These are phyloP conservation scores for Rhincodon typus DNA, from an alignment of 2,797 vertebrate genomes.

Conservation along the genomic window DNA sequence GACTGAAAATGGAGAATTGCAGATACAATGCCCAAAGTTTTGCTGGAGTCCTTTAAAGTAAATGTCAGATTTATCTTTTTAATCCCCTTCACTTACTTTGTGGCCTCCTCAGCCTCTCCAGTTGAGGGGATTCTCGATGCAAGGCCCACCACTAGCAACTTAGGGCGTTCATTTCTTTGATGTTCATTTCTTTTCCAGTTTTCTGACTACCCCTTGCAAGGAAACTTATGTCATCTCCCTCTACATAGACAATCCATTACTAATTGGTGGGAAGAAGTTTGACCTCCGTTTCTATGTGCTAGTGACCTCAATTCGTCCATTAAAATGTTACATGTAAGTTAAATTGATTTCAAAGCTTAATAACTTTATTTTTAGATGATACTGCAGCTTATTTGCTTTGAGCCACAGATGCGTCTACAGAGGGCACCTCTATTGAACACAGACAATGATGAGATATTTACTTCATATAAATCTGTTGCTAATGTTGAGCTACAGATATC, in stretches of 20 bases:
- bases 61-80: neutral
- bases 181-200: slow-evolving; percentile 56
- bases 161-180: neutral
- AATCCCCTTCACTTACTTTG: neutral
- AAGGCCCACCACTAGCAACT: neutral
- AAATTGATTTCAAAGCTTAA: neutral
- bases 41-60: neutral
- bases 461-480: neutral
- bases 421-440: neutral
- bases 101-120: no score
- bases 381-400: neutral
- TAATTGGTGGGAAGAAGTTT: slow-evolving; percentile 96
- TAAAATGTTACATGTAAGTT: slow-evolving; percentile 94
- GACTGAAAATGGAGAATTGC: neutral
- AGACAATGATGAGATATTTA: neutral
- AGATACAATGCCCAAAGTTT: neutral
- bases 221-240: slow-evolving; percentile 97
- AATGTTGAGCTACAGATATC: neutral
- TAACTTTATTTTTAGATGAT: neutral
- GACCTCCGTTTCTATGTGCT: slow-evolving; percentile 92
- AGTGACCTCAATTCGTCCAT: slow-evolving; percentile 87
- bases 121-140: neutral
- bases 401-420: neutral
- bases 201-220: slow-evolving; percentile 79
- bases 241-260: slow-evolving; percentile 89